Percentiles rank a stretch among this genome's conserved stretches.
Conservation (phyloP, 2,888 invertebrate genomes). For the Drosophila mimetica region DNA sequence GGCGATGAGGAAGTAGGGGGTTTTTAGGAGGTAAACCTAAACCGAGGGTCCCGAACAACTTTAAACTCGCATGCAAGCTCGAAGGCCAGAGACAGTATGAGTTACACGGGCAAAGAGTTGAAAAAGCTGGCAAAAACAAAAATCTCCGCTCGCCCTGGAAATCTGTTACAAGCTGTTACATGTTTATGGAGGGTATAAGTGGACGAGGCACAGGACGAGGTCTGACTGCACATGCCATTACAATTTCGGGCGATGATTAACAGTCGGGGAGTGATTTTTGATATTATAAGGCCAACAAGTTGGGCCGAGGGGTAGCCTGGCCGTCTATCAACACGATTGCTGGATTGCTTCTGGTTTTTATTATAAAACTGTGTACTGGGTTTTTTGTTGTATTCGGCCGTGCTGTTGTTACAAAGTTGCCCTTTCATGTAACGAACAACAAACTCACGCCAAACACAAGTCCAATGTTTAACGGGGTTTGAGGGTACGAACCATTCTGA, state of each 20-base stretch:
- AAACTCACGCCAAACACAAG: slow-evolving; percentile 15
- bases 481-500: slow-evolving; percentile 47
- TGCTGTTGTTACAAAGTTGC: slow-evolving; percentile 69
- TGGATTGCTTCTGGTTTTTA: slow-evolving; percentile 53
- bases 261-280: slow-evolving; percentile 5
- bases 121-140: slow-evolving; percentile 52
- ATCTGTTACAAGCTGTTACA: slow-evolving; percentile 23
- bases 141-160: slow-evolving; percentile 20
- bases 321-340: slow-evolving; percentile 1
- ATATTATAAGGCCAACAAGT: slow-evolving; percentile 6
- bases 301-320: slow-evolving; percentile 17
- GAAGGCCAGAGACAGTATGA: slow-evolving; percentile 50
- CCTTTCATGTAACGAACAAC: slow-evolving; percentile 70
- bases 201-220: slow-evolving; percentile 7
- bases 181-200: slow-evolving; percentile 13
- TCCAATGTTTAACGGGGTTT: slow-evolving; percentile 8
- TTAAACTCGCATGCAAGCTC: slow-evolving; percentile 70
- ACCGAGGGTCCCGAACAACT: slow-evolving; percentile 57
- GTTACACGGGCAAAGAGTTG: slow-evolving; percentile 38
- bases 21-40: slow-evolving; percentile 22
- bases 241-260: slow-evolving; percentile 17
- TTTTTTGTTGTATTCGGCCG: slow-evolving; percentile 57
- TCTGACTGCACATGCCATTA: slow-evolving; percentile 14
- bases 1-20: too few relatives aligned
- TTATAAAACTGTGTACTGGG: slow-evolving; percentile 66